Conservation (phyloP, 2,113 vertebrate genomes). For the Astatotilapia flaviijosephi region DNA sequence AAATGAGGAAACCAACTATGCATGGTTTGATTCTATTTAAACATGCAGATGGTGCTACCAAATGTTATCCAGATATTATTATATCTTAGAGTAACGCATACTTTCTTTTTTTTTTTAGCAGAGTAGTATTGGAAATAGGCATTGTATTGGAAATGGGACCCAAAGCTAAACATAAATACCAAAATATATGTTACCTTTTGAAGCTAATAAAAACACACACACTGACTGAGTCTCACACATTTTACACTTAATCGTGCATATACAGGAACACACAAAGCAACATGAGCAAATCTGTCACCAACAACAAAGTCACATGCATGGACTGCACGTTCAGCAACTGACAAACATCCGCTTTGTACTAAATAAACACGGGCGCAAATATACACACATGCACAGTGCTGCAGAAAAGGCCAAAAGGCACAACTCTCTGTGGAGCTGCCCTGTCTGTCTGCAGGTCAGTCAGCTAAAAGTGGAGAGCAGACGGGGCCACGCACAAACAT, state of each 20-base stretch:
- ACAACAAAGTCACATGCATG: neutral
- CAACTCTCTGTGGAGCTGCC: slow-evolving; percentile 2
- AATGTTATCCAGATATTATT: neutral
- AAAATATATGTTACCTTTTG: neutral
- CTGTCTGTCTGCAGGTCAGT: slow-evolving; percentile 38
- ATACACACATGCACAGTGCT: neutral
- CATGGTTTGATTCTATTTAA: neutral
- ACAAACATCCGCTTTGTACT: neutral
- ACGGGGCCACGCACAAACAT: slow-evolving; percentile 20
- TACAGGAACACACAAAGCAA: neutral
- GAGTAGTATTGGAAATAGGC: neutral
- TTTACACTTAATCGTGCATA: neutral
- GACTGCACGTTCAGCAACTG: neutral
- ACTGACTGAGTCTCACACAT: neutral
- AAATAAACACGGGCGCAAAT: neutral
- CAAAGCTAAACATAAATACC: neutral
- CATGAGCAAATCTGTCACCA: neutral
- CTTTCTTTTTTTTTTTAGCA: neutral
- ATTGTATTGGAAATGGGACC: neutral
- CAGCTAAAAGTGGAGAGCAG: slow-evolving; percentile 29
- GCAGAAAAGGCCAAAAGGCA: slow-evolving; percentile 36
- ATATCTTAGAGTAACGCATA: neutral
- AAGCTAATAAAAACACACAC: neutral
- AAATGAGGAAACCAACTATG: neutral
- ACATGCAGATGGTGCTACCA: slow-evolving; percentile 2